Percentiles rank a stretch among this genome's conserved stretches.
These are phyloP conservation scores for Enchytraeus crypticus DNA, from an alignment of 2,888 invertebrate genomes.

Conservation along the genomic window DNA sequence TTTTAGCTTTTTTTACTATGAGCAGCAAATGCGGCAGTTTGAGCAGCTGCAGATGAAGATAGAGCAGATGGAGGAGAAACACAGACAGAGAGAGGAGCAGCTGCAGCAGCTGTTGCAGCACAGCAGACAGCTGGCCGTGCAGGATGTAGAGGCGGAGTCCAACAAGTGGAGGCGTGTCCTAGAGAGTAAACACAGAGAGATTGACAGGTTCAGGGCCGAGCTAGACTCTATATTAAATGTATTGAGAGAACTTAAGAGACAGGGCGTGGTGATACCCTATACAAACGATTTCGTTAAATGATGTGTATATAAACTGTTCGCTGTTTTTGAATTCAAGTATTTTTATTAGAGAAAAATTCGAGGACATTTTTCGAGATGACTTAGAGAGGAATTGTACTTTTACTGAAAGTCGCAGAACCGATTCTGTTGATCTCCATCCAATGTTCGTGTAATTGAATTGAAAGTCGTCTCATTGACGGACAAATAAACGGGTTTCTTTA, in stretches of 20 bases:
- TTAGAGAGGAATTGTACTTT: too few species aligned
- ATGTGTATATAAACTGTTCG: too few species aligned
- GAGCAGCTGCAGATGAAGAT: conserved; percentile 42
- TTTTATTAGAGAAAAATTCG: too few species aligned
- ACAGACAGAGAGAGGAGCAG: conserved; percentile 38
- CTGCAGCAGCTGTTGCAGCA: conserved; percentile 31
- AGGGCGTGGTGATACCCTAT: conserved; percentile 41
- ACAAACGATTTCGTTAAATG: too few species aligned
- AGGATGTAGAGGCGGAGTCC: conserved; percentile 36
- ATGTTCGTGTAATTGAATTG: too few species aligned
- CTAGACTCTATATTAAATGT: conserved; percentile 45
- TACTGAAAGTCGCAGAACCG: too few species aligned
- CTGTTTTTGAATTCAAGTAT: too few species aligned
- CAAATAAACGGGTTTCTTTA: too few species aligned
- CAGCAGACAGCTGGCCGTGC: conserved; percentile 30
- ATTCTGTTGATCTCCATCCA: too few species aligned
- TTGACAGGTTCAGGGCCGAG: conserved; percentile 42
- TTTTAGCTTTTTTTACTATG: neutral
- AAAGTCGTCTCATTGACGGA: too few species aligned
- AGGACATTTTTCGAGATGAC: too few species aligned
- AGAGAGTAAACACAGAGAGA: conserved; percentile 42
- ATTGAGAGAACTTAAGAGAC: conserved; percentile 40
- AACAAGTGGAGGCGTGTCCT: conserved; percentile 40
- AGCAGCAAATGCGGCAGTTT: conserved; percentile 46
- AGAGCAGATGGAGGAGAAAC: conserved; percentile 36